Evolutionary conservation across 2,888 invertebrate genomes (phyloP).

Genomic region (Ferdinandea cuprea): DNA sequence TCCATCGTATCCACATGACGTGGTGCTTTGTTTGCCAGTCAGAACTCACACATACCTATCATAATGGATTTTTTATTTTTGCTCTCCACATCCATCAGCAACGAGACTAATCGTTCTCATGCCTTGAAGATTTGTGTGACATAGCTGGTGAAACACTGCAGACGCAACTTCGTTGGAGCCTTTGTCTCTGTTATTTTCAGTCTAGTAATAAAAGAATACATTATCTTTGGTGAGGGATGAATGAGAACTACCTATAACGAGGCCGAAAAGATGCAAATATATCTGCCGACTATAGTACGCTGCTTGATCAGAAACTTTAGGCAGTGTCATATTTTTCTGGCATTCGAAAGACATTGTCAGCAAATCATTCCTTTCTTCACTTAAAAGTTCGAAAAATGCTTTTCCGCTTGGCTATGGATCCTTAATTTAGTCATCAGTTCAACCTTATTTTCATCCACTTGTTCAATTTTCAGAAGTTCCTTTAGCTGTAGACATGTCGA

Average conservation of each 20-base stretch:
- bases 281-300: conserved; percentile 77
- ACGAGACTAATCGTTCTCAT: conserved; percentile 75
- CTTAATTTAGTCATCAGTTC: conserved; percentile 46
- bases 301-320: conserved; percentile 77
- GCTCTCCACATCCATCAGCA: conserved; percentile 78
- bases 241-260: conserved; percentile 75
- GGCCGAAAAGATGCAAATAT: conserved; percentile 77
- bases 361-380: conserved; percentile 57
- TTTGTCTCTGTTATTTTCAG: conserved; percentile 77
- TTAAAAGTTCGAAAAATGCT: conserved; percentile 74
- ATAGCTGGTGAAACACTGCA: conserved; percentile 75
- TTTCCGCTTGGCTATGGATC: conserved; percentile 74
- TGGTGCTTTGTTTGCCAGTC: conserved; percentile 63
- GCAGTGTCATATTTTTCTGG: conserved; percentile 77
- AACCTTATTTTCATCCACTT: conserved; percentile 14
- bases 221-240: conserved; percentile 70
- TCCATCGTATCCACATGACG: conserved; percentile 71
- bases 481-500: neutral
- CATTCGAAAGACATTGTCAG: conserved; percentile 77
- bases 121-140: conserved; percentile 1
- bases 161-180: conserved; percentile 78
- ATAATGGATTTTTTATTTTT: conserved; percentile 78
- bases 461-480: neutral
- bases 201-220: conserved; percentile 78
- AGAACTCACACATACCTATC: conserved; percentile 75